Percentiles rank a stretch among this genome's conserved stretches.
Evolutionary conservation across 92 coral and sea anemone species (phyloP).

Genomic region (Heliopora coerulea): DNA sequence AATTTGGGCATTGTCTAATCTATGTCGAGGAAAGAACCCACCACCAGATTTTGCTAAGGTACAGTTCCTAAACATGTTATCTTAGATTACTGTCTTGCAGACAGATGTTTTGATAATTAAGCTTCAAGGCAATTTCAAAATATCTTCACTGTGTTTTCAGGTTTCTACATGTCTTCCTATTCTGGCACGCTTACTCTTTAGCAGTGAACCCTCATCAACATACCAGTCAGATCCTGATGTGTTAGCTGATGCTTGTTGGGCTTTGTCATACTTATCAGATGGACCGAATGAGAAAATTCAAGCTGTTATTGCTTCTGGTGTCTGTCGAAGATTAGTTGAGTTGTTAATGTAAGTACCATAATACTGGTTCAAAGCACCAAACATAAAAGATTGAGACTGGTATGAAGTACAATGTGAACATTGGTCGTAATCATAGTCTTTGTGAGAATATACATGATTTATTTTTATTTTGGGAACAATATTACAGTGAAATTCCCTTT

Average conservation of each 20-base stretch:
- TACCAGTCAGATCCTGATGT: conserved; percentile 75
- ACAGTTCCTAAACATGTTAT: background rate
- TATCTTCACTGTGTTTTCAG: conserved; percentile 37
- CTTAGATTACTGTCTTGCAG: too few species aligned
- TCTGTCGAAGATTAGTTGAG: conserved; percentile 95
- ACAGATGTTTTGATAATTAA: too few species aligned
- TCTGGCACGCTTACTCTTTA: conserved; percentile 78
- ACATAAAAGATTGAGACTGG: too few species aligned
- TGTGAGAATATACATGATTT: too few species aligned
- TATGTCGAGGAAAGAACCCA: conserved; percentile 95
- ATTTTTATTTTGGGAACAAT: too few species aligned
- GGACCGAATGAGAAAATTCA: conserved; percentile 99
- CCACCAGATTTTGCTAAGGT: conserved; percentile 99
- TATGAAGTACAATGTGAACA: too few species aligned
- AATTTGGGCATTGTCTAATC: conserved; percentile 93
- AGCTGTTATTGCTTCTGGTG: conserved; percentile 99
- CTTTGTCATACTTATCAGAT: conserved; percentile 90
- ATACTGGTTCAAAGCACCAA: too few species aligned
- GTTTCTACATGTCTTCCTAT: conserved; percentile 91
- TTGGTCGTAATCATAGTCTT: too few species aligned
- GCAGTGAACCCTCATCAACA: conserved; percentile 43
- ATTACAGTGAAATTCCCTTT: background rate
- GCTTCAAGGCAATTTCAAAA: too few species aligned
- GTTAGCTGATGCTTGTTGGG: conserved; percentile 96
- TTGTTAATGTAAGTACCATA: conserved; percentile 85